A percentile compares a stretch with the other conserved stretches of the same genome.
Conservation (phyloP, 2,113 vertebrate genomes). For the Ciconia maguari region DNA sequence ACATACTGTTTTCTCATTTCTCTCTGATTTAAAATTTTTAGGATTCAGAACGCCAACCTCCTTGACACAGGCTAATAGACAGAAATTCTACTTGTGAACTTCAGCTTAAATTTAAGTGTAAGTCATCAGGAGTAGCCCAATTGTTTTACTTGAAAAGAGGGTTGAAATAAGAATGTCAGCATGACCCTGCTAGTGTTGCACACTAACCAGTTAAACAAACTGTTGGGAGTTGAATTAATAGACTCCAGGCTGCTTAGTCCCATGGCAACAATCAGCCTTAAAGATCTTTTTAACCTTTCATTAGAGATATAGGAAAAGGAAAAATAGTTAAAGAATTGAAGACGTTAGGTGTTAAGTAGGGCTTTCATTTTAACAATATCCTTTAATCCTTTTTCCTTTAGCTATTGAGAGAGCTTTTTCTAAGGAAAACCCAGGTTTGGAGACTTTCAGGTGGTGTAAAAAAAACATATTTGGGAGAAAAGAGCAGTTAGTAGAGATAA, state of each 20-base stretch:
- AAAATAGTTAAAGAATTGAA: slow-evolving; percentile 1
- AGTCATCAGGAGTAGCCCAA: not conserved
- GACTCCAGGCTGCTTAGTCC: slow-evolving; percentile 27
- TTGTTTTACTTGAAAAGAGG: not conserved
- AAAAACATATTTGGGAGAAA: not conserved
- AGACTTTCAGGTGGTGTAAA: not conserved
- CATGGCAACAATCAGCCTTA: slow-evolving; percentile 48
- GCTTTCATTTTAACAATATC: slow-evolving; percentile 8
- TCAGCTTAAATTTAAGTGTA: not conserved
- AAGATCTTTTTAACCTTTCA: slow-evolving; percentile 39
- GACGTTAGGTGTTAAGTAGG: not conserved
- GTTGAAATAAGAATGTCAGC: not conserved
- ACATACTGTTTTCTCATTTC: not conserved
- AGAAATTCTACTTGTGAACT: not conserved
- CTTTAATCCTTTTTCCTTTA: slow-evolving; percentile 17
- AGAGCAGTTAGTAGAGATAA: not conserved
- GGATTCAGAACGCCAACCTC: not conserved
- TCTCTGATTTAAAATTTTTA: not conserved
- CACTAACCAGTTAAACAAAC: slow-evolving; percentile 1
- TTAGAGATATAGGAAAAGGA: not conserved
- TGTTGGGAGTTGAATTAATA: slow-evolving; percentile 3
- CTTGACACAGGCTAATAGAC: not conserved
- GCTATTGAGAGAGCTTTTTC: not conserved
- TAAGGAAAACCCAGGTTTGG: not conserved
- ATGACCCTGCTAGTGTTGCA: not conserved